phyloP scores from a whole-genome alignment of 2,797 vertebrate species.

The Pangasius larnaudii region DNA sequence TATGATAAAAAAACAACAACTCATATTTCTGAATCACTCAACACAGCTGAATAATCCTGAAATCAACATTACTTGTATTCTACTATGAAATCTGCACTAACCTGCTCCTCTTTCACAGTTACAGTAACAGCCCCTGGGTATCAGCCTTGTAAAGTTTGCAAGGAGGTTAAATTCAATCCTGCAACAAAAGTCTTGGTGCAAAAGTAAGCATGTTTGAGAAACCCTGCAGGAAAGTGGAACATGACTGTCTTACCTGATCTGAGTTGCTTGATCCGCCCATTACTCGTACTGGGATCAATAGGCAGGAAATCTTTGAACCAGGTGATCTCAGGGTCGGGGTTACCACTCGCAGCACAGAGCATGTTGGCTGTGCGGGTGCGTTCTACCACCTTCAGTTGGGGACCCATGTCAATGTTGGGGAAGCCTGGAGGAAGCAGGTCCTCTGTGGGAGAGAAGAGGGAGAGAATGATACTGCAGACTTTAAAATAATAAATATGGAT shows the following conservation, averaged over 20 bases:
- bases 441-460: constrained; percentile 75
- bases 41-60: background rate
- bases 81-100: constrained; percentile 31
- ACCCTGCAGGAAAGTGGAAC: background rate
- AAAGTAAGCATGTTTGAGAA: constrained; percentile 22
- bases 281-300: constrained; percentile 91
- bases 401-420: constrained; percentile 98
- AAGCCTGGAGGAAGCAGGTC: constrained; percentile 93
- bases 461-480: background rate
- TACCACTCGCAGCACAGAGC: constrained; percentile 96
- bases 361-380: constrained; percentile 94
- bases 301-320: constrained; percentile 99
- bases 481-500: background rate
- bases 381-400: constrained; percentile 97
- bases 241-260: constrained; percentile 86
- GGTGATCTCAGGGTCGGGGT: constrained; percentile 96
- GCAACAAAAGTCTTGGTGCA: constrained; percentile 6
- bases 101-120: constrained; percentile 45
- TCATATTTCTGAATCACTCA: background rate
- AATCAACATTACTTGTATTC: constrained; percentile 13
- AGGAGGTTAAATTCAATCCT: constrained; percentile 14
- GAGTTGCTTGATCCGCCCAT: constrained; percentile 94
- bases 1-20: constrained; percentile 58
- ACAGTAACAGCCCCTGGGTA: constrained; percentile 48
- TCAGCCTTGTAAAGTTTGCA: constrained; percentile 29